These are phyloP conservation scores for Dilophus febrilis DNA, from an alignment of 2,888 invertebrate genomes.

Conservation along the genomic window DNA sequence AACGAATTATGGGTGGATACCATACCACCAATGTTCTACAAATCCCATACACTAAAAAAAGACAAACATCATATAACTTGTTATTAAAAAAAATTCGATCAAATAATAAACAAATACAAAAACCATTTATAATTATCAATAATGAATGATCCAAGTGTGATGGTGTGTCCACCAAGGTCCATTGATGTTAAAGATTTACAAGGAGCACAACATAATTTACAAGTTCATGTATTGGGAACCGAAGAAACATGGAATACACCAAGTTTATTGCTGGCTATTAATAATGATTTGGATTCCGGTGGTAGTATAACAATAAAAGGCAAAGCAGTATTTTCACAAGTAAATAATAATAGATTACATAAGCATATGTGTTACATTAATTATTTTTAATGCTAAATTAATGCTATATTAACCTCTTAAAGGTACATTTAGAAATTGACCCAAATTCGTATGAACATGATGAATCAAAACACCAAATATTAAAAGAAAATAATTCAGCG, in stretches of 20 bases:
- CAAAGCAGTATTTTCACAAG: slow-evolving; percentile 65
- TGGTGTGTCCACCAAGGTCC: slow-evolving; percentile 19
- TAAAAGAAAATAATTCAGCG: slow-evolving; percentile 47
- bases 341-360: slow-evolving; percentile 21
- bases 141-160: no score
- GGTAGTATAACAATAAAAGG: no score
- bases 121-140: no score
- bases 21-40: no score
- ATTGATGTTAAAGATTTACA: slow-evolving; percentile 33
- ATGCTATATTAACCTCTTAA: slow-evolving; percentile 7
- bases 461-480: slow-evolving; percentile 36
- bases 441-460: slow-evolving; percentile 48
- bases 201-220: slow-evolving; percentile 44
- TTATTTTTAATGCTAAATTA: not conserved
- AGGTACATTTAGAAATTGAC: slow-evolving; percentile 71
- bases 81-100: no score
- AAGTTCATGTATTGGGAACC: slow-evolving; percentile 60
- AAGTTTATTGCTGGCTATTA: slow-evolving; percentile 53
- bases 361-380: no score
- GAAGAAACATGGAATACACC: slow-evolving; percentile 83
- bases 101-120: no score
- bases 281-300: slow-evolving; percentile 34
- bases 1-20: no score
- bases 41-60: no score
- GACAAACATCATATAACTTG: no score